These are phyloP conservation scores for Eupithecia centaureata DNA, from an alignment of 2,888 invertebrate species.

Conservation along the genomic window DNA sequence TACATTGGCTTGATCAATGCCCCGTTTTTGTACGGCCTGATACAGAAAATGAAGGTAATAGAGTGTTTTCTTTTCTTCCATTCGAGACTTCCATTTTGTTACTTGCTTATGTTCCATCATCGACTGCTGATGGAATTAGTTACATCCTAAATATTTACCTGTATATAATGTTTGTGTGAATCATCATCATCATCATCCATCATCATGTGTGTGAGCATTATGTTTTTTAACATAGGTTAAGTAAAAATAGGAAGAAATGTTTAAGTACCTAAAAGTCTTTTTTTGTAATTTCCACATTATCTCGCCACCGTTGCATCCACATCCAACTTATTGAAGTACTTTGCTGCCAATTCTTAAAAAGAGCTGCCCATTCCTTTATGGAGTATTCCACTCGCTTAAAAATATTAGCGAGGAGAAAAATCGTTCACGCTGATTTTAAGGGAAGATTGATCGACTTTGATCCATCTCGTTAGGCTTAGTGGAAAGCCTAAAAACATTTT, in stretches of 20 bases:
- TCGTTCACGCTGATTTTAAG: neutral
- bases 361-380: neutral
- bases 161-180: too few relatives aligned
- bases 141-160: neutral
- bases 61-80: conserved; percentile 13
- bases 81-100: conserved; percentile 13
- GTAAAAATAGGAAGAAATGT: too few relatives aligned
- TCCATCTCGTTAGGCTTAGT: neutral
- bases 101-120: conserved; percentile 10
- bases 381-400: neutral
- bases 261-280: too few relatives aligned
- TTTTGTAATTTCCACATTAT: too few relatives aligned
- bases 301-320: too few relatives aligned
- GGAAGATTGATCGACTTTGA: conserved; percentile 2
- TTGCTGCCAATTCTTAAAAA: too few relatives aligned
- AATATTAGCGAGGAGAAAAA: neutral
- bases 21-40: conserved; percentile 13
- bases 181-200: too few relatives aligned
- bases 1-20: conserved; percentile 26
- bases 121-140: neutral
- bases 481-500: neutral
- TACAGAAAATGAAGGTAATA: conserved; percentile 13
- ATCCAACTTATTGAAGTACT: too few relatives aligned
- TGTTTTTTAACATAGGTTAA: too few relatives aligned
- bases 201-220: too few relatives aligned